Conservation (phyloP, 2,113 vertebrate species). For the Ailurus styani region DNA sequence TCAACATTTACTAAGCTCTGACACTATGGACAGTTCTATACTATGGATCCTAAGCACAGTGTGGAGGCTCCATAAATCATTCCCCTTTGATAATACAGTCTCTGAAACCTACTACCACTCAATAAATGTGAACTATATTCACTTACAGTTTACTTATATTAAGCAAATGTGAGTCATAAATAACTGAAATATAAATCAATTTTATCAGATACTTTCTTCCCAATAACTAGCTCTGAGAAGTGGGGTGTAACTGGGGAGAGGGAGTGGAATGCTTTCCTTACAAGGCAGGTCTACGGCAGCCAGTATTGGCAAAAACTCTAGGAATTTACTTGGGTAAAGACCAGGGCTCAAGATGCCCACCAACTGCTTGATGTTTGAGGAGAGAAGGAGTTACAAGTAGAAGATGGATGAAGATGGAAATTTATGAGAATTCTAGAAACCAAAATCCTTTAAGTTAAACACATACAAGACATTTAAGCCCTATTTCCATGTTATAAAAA, state of each 20-base stretch:
- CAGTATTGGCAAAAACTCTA: background rate
- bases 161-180: background rate
- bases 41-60: background rate
- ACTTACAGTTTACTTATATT: background rate
- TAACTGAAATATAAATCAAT: background rate
- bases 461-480: background rate
- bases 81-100: background rate
- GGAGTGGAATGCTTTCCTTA: background rate
- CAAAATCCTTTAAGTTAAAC: background rate
- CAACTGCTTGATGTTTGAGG: background rate
- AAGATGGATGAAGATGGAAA: background rate
- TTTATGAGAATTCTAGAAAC: background rate
- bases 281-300: background rate
- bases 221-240: background rate
- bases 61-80: background rate
- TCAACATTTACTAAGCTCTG: background rate
- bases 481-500: background rate
- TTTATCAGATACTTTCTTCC: background rate
- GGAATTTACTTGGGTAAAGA: background rate
- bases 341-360: background rate
- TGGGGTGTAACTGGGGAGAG: rapidly evolving
- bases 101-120: background rate
- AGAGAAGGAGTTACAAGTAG: background rate
- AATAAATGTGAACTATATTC: background rate
- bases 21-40: background rate